Base-by-base conservation (phyloP, 2,888 invertebrate species). In the Himalopsyche anomala region DNA sequence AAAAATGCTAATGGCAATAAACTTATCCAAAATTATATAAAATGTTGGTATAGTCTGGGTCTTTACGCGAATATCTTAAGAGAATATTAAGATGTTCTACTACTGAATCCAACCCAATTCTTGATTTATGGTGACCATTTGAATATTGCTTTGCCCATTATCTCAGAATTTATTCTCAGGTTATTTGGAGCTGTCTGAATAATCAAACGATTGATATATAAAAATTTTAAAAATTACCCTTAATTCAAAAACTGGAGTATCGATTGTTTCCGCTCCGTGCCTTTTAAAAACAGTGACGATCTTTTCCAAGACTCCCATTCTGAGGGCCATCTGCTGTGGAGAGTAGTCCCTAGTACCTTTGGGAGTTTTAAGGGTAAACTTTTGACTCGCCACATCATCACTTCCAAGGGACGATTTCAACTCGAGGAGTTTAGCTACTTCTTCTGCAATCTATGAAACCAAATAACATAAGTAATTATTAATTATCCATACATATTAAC, bases 201-300 rank as follows among this genome's bases (percentile, higher is more conserved):
- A 28, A 28, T 28, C 28, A 2, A 28, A 28, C 28, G 28, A 28
- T 28, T 28, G 28, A 28, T 28, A 42, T 42, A 42, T 51, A 51
- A 15, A 15, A 19, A 4, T 54, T 19, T 55, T 12, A 6, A 85
- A 83, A 62, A 83, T 42, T 87, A 98, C 98, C 95, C 98, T 99
- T 19, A 99, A 92, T 92, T 99, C 99, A 94, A 99, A 99, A 28
- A 99, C 97, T 79, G 99, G 99, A 40, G 99, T 99, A 90, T 99
- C 99, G 90, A 99, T 99, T 36, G 98, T 98, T 91, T 98, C 98
- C 28, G 99, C 99, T 62, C 99, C 99, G 90, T 99, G 99, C 89
- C 96, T 96, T 91, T 99, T 98, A 91, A 99, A 99, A 85, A 98
- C 96, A 5, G 94, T 91, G 38, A 97, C 94, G 88, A 99, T 97